phyloP scores from a whole-genome alignment of 2,797 vertebrate species.

The Parauchenoglanis punctatus region DNA sequence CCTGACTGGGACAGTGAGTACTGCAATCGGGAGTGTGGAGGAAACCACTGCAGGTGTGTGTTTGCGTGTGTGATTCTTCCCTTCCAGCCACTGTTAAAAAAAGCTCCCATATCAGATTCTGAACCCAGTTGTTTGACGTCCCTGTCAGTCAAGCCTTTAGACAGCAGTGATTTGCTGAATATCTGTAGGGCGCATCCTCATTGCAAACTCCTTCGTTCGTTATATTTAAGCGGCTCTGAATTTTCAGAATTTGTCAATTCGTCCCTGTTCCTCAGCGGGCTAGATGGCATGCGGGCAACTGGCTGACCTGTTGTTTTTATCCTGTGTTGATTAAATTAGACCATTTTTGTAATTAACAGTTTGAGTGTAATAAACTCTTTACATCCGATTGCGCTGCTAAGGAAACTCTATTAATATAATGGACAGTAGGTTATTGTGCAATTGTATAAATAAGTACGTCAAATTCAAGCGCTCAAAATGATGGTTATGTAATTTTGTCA shows the following conservation, averaged over 20 bases:
- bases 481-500: not conserved
- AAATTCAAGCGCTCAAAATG: not conserved
- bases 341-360: not conserved
- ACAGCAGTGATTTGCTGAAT: not conserved
- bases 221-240: not conserved
- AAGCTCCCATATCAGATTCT: not conserved
- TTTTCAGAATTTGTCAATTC: not conserved
- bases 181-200: not conserved
- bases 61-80: slow-evolving; percentile 16
- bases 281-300: not conserved
- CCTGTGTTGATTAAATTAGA: not conserved
- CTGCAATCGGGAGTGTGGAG: slow-evolving; percentile 92
- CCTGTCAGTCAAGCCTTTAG: not conserved
- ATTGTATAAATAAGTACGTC: not conserved
- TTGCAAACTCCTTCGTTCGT: not conserved
- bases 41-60: slow-evolving; percentile 91
- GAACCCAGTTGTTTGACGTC: not conserved
- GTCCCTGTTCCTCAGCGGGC: not conserved
- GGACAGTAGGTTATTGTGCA: not conserved
- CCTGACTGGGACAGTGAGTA: slow-evolving; percentile 94
- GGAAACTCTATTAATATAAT: not conserved
- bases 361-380: not conserved
- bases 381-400: not conserved
- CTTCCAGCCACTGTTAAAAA: not conserved
- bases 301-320: not conserved